Conservation (phyloP, 2,797 vertebrate genomes). For the Rhabdomys pumilio region DNA sequence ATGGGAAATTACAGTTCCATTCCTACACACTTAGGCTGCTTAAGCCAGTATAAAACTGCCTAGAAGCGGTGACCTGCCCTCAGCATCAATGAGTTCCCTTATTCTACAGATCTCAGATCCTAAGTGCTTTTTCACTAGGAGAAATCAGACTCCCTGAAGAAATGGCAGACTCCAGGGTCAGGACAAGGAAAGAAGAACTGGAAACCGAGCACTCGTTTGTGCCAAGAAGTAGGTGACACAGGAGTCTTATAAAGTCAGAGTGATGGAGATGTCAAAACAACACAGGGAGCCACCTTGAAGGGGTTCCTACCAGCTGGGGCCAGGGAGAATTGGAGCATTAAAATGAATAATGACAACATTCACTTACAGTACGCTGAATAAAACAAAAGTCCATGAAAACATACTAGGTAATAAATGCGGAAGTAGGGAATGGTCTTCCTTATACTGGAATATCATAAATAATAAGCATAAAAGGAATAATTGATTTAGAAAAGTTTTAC, state of each 20-base stretch:
- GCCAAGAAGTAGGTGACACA: constrained; percentile 36
- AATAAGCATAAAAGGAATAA: constrained; percentile 57
- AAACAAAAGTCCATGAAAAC: constrained; percentile 71
- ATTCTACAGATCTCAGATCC: neutral
- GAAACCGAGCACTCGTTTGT: neutral
- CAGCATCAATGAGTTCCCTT: neutral
- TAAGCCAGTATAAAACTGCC: neutral
- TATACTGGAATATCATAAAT: constrained; percentile 26
- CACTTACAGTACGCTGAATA: constrained; percentile 39
- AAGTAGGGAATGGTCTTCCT: constrained; percentile 15
- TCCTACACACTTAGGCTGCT: neutral
- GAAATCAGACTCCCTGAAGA: neutral
- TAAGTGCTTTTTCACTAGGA: constrained; percentile 39
- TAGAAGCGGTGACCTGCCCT: neutral
- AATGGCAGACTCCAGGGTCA: constrained; percentile 15
- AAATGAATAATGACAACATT: constrained; percentile 54
- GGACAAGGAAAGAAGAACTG: constrained; percentile 32
- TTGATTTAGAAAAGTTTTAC: constrained; percentile 59
- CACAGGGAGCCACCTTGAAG: neutral
- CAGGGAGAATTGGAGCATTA: constrained; percentile 48
- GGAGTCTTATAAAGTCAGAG: neutral
- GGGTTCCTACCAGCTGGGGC: constrained; percentile 13
- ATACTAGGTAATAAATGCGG: constrained; percentile 44
- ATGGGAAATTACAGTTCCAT: neutral
- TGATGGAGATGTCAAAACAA: constrained; percentile 2